These are phyloP conservation scores for Philopedon plagiatum DNA, from an alignment of 2,888 invertebrate genomes.

Conservation along the genomic window DNA sequence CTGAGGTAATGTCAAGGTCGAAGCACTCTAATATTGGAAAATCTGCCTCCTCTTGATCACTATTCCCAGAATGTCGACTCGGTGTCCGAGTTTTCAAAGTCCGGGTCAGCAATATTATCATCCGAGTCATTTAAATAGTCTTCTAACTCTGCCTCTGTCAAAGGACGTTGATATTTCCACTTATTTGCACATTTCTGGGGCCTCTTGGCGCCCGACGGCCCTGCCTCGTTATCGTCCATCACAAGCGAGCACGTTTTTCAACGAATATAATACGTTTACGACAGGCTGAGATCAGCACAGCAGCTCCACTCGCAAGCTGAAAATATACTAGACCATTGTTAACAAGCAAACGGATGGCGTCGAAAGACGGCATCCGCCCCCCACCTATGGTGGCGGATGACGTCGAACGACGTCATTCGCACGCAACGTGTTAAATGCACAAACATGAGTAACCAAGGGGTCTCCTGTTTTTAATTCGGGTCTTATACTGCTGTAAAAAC, in stretches of 20 bases:
- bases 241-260: conserved; percentile 14
- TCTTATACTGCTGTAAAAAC: too few species aligned
- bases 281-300: too few species aligned
- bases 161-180: conserved; percentile 20
- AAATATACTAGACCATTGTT: too few species aligned
- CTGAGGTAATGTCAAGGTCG: neutral
- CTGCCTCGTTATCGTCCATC: conserved; percentile 35
- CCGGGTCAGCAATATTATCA: conserved; percentile 44
- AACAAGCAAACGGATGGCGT: too few species aligned
- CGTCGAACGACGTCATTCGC: too few species aligned
- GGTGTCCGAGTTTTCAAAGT: conserved; percentile 34
- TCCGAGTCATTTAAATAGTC: conserved; percentile 43
- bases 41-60: conserved; percentile 28
- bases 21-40: neutral
- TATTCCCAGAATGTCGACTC: conserved; percentile 18
- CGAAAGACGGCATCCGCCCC: too few species aligned
- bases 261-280: too few species aligned
- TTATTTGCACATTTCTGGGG: conserved; percentile 21
- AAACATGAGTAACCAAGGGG: too few species aligned
- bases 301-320: too few species aligned
- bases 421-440: too few species aligned
- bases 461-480: too few species aligned
- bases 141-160: conserved; percentile 44
- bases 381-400: too few species aligned
- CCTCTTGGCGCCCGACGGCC: conserved; percentile 35